These are phyloP conservation scores for Pangasius macronema DNA, from an alignment of 2,797 vertebrate genomes.

Conservation along the genomic window DNA sequence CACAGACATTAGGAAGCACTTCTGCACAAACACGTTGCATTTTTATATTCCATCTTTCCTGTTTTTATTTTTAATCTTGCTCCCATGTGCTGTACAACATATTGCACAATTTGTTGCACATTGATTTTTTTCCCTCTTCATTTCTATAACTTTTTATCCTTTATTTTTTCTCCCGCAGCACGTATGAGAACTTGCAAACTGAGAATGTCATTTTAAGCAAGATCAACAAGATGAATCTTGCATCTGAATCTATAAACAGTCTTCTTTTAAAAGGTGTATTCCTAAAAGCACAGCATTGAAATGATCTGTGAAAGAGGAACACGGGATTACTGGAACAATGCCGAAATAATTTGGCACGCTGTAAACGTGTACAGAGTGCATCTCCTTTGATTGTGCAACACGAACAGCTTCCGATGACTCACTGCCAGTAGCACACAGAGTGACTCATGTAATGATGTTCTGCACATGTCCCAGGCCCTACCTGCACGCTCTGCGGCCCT, in stretches of 20 bases:
- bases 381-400: conserved; percentile 9
- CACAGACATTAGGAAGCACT: background rate
- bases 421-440: conserved; percentile 17
- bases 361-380: conserved; percentile 14
- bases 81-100: background rate
- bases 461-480: conserved; percentile 6
- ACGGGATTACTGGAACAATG: background rate
- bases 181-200: background rate
- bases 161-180: background rate
- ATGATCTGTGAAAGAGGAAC: conserved; percentile 32
- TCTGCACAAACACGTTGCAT: background rate
- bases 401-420: conserved; percentile 25
- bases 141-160: background rate
- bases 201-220: background rate
- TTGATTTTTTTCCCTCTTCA: no score
- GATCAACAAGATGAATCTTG: background rate
- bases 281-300: conserved; percentile 1
- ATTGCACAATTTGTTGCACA: background rate
- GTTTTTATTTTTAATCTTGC: background rate
- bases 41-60: background rate
- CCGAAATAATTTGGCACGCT: conserved; percentile 22
- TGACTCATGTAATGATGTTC: conserved; percentile 34
- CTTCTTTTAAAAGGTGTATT: background rate
- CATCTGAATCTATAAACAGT: background rate
- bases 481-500: background rate